Evolutionary conservation across 2,888 invertebrate genomes (phyloP), one percentile per base, ranked within the genome.

Genomic region (Smittia aterrima): DNA sequence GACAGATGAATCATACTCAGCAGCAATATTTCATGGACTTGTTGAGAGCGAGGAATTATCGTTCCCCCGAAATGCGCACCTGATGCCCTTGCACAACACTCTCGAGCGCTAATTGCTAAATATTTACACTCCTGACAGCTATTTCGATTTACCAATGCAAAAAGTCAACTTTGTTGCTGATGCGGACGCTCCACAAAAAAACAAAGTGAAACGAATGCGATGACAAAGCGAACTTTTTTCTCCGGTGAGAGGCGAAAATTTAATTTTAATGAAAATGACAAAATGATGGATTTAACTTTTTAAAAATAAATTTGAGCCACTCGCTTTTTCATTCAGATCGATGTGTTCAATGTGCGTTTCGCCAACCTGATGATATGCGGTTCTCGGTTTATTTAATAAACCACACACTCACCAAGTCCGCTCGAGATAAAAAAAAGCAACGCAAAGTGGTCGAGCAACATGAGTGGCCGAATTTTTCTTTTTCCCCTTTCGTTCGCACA

Each of bases 231-330:
- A 70, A 13, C 47, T 25, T 27, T 27, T 27, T 27, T 24, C 16
- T 13, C 38, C 1, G 40, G 16, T 9, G 20, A 72, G 25, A 62
- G 32, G 13, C n/a, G 72, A 62, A 72, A 72, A 72, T 72, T 72
- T 72, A 72, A 72, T 72, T 72, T 72, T 72, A 72, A 72, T 72
- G 72, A 72, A 72, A 72, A 72, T 72, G 72, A 72, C 72, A 72
- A 72, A 72, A 72, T 72, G 72, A 72, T 72, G 58, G 72, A 72
- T 72, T 18, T 47, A 58, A 58, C 58, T 71, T 72, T 53, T 58
- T 72, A 72, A 70, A 70, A 70, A 70, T 70, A 47, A 70, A 70
- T 70, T 70, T 70, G 53, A 47, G 64, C 64, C 16, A 27, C 22
- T 64, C 24, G 22, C 22, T 58, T 24, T 64, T 27, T 64, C 24